Evolutionary conservation across 1,140 invertebrate genomes (phyloP).

Genomic region (Brachionus koreanus): DNA sequence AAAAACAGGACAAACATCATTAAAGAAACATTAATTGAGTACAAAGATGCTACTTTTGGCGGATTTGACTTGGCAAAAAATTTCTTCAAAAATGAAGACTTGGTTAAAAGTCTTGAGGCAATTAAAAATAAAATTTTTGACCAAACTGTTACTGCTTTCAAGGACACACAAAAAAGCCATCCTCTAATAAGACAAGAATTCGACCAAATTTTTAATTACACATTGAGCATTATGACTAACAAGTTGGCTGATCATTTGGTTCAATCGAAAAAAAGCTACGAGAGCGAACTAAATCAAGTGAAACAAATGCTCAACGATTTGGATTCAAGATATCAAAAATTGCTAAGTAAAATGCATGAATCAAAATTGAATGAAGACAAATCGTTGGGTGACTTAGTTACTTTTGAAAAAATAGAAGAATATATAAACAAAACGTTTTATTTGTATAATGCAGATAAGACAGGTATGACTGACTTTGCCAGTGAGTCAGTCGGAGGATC

Average conservation of each 20-base stretch:
- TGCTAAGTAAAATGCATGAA: not conserved
- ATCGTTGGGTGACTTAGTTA: not conserved
- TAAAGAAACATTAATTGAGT: not conserved
- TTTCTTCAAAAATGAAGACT: not conserved
- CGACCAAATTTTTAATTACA: slow-evolving; percentile 32
- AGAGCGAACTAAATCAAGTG: slow-evolving; percentile 9
- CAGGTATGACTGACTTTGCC: slow-evolving; percentile 44
- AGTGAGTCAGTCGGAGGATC: not conserved
- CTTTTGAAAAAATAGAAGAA: slow-evolving; percentile 37
- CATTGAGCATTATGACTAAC: not conserved
- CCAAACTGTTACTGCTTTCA: not conserved
- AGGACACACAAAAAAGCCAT: not conserved
- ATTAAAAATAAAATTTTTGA: slow-evolving; percentile 9
- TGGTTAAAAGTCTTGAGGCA: not conserved
- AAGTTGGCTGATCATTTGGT: slow-evolving; percentile 17
- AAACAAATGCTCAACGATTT: slow-evolving; percentile 27
- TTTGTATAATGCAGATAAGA: slow-evolving; percentile 44
- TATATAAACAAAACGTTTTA: slow-evolving; percentile 35
- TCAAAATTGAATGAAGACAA: not conserved
- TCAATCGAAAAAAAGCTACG: slow-evolving; percentile 8
- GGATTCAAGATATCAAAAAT: not conserved
- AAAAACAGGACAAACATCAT: slow-evolving; percentile 1
- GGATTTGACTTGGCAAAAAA: not conserved
- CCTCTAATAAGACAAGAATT: not conserved
- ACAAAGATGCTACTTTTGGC: not conserved